phyloP scores from a whole-genome alignment of 2,888 invertebrate genomes.

The Seladonia tumulorum region DNA sequence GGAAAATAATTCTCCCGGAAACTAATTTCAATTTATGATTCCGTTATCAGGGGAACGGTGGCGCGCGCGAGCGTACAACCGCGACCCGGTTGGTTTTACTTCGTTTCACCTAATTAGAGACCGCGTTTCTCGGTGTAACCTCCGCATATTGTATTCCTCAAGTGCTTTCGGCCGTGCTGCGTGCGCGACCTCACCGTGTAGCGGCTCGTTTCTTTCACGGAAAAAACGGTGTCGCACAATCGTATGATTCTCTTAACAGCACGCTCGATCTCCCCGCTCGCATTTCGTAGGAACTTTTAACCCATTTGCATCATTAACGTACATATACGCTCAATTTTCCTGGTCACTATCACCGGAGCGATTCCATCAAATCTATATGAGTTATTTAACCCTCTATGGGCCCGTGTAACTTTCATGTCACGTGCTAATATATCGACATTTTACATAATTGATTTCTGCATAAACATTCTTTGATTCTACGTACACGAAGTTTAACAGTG shows the following conservation, averaged over 20 bases:
- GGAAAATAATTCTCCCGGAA: conserved; percentile 38
- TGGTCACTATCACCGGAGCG: too few species aligned
- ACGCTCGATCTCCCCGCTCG: background rate
- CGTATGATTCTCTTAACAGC: background rate
- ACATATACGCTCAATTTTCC: too few species aligned
- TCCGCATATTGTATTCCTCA: background rate
- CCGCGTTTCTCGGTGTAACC: background rate
- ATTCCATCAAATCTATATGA: too few species aligned
- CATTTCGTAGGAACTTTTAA: background rate
- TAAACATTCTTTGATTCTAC: background rate
- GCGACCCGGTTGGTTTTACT: conserved; percentile 20
- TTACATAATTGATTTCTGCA: too few species aligned
- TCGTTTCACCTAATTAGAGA: conserved; percentile 22
- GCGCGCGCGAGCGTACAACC: background rate
- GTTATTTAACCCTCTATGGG: too few species aligned
- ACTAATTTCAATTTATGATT: conserved; percentile 51
- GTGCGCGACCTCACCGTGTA: background rate
- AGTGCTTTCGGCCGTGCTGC: background rate
- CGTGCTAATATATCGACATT: too few species aligned
- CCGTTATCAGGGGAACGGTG: background rate
- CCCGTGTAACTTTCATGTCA: too few species aligned
- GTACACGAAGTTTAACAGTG: background rate
- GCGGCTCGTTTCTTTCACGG: background rate
- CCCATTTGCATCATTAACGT: too few species aligned
- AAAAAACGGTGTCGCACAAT: background rate